These are phyloP conservation scores for Apotomis capreana DNA, from an alignment of 2,888 invertebrate species.

Conservation along the genomic window DNA sequence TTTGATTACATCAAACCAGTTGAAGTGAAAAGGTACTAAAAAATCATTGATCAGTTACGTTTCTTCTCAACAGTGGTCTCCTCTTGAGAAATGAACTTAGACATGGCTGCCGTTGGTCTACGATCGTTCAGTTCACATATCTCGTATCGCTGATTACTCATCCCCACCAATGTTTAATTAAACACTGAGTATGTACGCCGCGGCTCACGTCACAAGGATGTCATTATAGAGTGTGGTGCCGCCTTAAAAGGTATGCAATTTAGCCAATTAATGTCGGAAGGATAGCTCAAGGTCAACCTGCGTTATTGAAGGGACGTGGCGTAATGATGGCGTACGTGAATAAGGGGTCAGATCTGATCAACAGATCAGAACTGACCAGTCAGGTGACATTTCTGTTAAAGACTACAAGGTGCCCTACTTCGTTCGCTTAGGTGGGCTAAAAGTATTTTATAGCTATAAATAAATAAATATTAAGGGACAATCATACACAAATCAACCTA, in stretches of 20 bases:
- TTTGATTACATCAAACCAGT: no score
- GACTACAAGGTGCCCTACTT: no score
- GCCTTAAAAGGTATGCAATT: conserved; percentile 76
- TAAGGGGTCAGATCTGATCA: not conserved
- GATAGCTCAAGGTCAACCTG: conserved; percentile 66
- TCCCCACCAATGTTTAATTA: conserved; percentile 48
- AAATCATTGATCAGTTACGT: no score
- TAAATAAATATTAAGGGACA: no score
- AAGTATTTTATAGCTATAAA: no score
- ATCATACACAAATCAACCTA: no score
- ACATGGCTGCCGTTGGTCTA: no score
- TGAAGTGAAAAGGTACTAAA: no score
- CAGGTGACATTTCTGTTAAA: no score
- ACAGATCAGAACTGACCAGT: not conserved
- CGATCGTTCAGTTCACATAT: not conserved
- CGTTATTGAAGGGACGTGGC: conserved; percentile 66
- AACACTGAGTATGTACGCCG: conserved; percentile 53
- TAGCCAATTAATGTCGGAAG: conserved; percentile 70
- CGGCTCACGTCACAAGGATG: conserved; percentile 63
- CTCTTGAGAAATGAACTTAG: no score
- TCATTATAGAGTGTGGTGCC: conserved; percentile 64
- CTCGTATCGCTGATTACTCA: conserved; percentile 18
- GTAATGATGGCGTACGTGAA: conserved; percentile 44
- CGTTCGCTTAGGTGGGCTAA: no score
- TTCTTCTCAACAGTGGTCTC: no score